These are phyloP conservation scores for Platyrinchus mystaceus DNA, from an alignment of 2,797 vertebrate genomes.

Conservation along the genomic window DNA sequence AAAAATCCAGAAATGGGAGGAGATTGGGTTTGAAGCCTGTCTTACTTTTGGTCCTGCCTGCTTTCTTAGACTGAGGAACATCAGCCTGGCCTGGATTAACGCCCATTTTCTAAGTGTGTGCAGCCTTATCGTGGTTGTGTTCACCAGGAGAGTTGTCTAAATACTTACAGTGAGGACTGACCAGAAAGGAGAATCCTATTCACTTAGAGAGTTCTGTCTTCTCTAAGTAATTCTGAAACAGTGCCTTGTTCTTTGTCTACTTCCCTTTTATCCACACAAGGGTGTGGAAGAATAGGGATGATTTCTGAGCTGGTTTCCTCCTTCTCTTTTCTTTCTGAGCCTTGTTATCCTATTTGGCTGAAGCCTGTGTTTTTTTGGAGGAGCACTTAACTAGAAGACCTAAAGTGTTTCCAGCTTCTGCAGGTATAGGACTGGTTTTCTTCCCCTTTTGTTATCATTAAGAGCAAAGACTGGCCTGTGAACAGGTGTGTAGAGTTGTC, in stretches of 20 bases:
- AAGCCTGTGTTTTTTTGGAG: not conserved
- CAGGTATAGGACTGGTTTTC: not conserved
- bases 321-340: not conserved
- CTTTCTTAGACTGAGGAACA: not conserved
- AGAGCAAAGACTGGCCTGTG: not conserved
- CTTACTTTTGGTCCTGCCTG: not conserved
- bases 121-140: not conserved
- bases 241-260: not conserved
- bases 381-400: not conserved
- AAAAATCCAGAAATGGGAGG: not conserved
- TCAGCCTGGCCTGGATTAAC: not conserved
- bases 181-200: not conserved
- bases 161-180: not conserved
- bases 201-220: not conserved
- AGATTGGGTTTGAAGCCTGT: not conserved
- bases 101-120: fast-evolving
- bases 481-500: not conserved
- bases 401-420: not conserved
- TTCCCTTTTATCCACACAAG: not conserved
- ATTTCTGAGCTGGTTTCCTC: not conserved
- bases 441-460: not conserved
- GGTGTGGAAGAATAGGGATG: not conserved
- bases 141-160: not conserved
- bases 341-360: not conserved
- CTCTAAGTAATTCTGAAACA: not conserved